Base-by-base conservation (phyloP, 1,140 invertebrate species). In the Oscheius sp. region DNA sequence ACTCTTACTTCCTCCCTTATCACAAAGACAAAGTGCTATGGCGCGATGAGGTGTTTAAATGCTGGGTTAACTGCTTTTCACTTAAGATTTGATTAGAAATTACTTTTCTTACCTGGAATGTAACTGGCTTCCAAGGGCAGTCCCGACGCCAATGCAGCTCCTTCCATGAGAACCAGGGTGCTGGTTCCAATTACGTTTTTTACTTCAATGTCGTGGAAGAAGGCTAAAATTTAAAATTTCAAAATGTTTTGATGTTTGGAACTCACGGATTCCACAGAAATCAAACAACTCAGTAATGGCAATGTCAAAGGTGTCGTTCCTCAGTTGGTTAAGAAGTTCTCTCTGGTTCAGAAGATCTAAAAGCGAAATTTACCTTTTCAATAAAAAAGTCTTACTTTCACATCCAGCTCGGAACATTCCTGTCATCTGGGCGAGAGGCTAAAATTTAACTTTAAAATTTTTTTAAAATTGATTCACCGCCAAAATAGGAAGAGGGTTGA, bases 291-390 rank as follows among this genome's bases (percentile, higher is more conserved):
- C 77, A 0, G 68, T 68, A 20, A 78, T 36, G 15, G 46, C 77
- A 2, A 78, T 23, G 35, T 78, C 77, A 58, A 75, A 78, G 23
- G 76, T 79, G 28, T 76, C 77, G 1, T 58, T 59, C 18, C 49
- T 73, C 46, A 78, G 45, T 28, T 46, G 34, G n/a, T 71, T 28
- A 3, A 71, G 29, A 4, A 71, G n/a, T 3, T 71, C 68, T 26
- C 10, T 73, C 29, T 71, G 28, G 23, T 35, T 32, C 4, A 68
- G 55, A 13, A 35, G n/a, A 63, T 63, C 34, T 36, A 32, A 7
- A 63, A 23, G 7, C 28, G n/a, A 63, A 32, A 36, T 32, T 29
- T n/a, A 4, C 4, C 7, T 55, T 55, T 7, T 23, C 7, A 55
- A 4, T 13, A 55, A 4, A 7, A 55, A 55, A 13, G 7, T 23